Base-by-base conservation (phyloP, 2,888 invertebrate genomes). In the Liopterus haemorrhoidalis region DNA sequence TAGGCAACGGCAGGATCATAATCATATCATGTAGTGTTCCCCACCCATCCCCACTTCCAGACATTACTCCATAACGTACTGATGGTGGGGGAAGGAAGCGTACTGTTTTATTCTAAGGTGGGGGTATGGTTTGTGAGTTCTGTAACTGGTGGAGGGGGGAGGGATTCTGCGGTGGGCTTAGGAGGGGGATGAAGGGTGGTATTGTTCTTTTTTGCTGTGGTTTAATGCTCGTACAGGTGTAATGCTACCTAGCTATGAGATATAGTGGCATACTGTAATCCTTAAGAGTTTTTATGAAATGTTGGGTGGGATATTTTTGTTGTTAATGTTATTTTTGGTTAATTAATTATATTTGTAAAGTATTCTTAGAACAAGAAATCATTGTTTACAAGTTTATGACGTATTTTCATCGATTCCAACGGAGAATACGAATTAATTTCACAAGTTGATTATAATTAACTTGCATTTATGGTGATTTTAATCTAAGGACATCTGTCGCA, bases 1-100 rank as follows among this genome's bases (percentile, higher is more conserved):
- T 57, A 59, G 55, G 66, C 66, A 65, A 67, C 67, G 39, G 59
- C 54, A 58, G 65, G 64, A 66, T 67, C 65, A 67, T 66, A 67
- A 67, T 67, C 66, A 66, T 66, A 67, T 66, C 66, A 66, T 65
- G 61, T 61, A 56, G 59, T 55, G 49, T 57, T 52, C 53, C 51
- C 39, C 45, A 48, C 41, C 41, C 49, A 47, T 50, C 53, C 48
- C 53, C 56, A 57, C 52, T 53, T 50, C 52, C 51, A 52, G 6
- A 11, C 15, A 39, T 8, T 12, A 35, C 35, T 20, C n/a, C 35
- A 21, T 21, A 20, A 8, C 16, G 8, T 8, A n/a, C 14, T 20
- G 11, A 19, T 28, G 28, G 39, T 40, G 39, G 39, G 39, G 28
- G 30, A 4, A 30, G 12, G 9, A 5, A 22, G 9, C 22, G 22